Conservation (phyloP, 2,113 vertebrate species). For the Dicaeum eximium region DNA sequence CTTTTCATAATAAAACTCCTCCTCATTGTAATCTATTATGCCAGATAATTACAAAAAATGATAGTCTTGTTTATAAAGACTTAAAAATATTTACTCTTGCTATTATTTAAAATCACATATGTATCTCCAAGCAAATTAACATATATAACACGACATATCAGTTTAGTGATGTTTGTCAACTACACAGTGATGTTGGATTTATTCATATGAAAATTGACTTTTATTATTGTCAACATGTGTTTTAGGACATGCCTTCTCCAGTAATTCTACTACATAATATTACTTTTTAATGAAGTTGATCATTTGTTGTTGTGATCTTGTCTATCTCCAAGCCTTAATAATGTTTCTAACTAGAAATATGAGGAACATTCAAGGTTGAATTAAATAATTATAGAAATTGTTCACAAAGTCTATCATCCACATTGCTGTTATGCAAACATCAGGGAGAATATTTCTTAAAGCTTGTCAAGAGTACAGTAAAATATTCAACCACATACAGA, state of each 20-base stretch:
- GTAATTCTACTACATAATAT: background rate
- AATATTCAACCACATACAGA: background rate
- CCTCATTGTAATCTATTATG: background rate
- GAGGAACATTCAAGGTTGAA: background rate
- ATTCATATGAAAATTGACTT: background rate
- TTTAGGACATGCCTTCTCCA: background rate
- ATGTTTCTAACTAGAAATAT: background rate
- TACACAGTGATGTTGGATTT: background rate
- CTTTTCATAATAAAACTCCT: background rate
- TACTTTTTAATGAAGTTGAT: background rate
- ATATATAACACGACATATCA: fast-evolving
- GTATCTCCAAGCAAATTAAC: background rate
- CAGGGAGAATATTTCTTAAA: background rate
- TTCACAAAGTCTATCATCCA: background rate
- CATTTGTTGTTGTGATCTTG: background rate
- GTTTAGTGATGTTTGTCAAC: background rate
- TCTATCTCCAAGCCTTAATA: background rate
- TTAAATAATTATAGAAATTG: background rate
- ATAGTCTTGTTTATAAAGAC: background rate
- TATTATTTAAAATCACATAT: background rate
- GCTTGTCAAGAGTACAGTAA: background rate
- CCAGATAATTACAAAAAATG: background rate
- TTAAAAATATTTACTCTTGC: background rate
- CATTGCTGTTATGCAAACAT: background rate
- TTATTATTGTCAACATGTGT: fast-evolving